Percentiles rank a stretch among this genome's conserved stretches.
These are phyloP conservation scores for Phyllopteryx taeniolatus DNA, from an alignment of 2,113 vertebrate species.

Conservation along the genomic window DNA sequence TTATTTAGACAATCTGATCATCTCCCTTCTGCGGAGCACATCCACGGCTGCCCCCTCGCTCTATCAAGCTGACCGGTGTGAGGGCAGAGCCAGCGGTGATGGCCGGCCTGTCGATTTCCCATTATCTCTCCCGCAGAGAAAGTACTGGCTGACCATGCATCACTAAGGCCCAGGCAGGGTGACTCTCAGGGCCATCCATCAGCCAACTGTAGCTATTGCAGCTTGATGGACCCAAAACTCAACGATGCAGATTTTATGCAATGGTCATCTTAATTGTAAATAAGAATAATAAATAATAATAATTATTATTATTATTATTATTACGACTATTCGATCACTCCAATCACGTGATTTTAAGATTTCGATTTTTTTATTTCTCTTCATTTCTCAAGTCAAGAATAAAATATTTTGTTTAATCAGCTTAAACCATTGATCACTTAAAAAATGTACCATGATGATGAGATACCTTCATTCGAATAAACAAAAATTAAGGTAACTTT, in stretches of 20 bases:
- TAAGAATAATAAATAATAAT: background rate
- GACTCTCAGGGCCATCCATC: conserved; percentile 56
- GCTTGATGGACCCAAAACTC: background rate
- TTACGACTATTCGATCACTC: no score
- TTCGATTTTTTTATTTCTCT: background rate
- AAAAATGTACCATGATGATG: no score
- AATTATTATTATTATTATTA: background rate
- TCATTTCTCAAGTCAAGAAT: background rate
- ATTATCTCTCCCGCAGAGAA: conserved; percentile 77
- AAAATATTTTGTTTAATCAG: no score
- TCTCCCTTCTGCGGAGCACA: conserved; percentile 66
- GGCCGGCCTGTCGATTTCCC: conserved; percentile 79
- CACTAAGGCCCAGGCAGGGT: conserved; percentile 62
- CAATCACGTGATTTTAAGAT: no score
- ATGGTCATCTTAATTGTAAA: background rate
- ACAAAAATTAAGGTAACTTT: no score
- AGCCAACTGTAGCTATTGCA: conserved; percentile 33
- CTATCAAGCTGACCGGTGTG: conserved; percentile 69
- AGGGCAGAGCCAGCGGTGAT: conserved; percentile 69
- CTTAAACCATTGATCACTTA: no score
- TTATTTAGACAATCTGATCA: conserved; percentile 73
- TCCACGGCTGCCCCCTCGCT: conserved; percentile 66
- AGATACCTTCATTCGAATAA: no score
- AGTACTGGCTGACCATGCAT: conserved; percentile 75
- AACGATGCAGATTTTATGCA: background rate